A percentile compares a stretch with the other conserved stretches of the same genome.
Evolutionary conservation across 1,140 invertebrate genomes (phyloP).

Genomic region (Neomicropteryx cornuta): DNA sequence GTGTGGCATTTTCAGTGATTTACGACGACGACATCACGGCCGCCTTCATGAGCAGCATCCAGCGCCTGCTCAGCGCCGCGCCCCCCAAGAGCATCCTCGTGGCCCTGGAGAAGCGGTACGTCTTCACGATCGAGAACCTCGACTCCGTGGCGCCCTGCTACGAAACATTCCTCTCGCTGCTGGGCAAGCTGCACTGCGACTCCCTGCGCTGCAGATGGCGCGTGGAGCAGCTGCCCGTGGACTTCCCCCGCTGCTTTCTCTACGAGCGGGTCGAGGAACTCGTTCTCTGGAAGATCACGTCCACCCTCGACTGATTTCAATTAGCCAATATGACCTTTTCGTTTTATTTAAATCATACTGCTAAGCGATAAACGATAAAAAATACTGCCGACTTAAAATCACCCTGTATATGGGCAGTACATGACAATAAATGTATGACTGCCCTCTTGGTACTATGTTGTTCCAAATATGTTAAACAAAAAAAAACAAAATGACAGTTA

Average conservation of each 20-base stretch:
- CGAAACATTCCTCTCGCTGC: constrained; percentile 60
- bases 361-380: too few relatives aligned
- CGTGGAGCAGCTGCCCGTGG: constrained; percentile 49
- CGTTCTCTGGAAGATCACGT: constrained; percentile 58
- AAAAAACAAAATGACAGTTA: too few relatives aligned
- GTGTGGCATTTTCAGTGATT: constrained; percentile 68
- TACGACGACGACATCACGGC: constrained; percentile 79
- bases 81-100: constrained; percentile 57
- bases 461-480: too few relatives aligned
- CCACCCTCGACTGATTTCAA: too few relatives aligned
- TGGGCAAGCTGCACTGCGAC: constrained; percentile 38
- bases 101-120: constrained; percentile 76
- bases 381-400: too few relatives aligned
- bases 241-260: constrained; percentile 73
- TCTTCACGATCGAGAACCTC: constrained; percentile 69
- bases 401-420: too few relatives aligned
- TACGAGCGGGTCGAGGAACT: constrained; percentile 70
- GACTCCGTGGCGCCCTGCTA: constrained; percentile 75
- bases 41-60: constrained; percentile 64
- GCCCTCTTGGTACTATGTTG: too few relatives aligned
- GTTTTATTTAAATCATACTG: too few relatives aligned
- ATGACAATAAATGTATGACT: too few relatives aligned
- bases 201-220: constrained; percentile 40
- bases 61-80: constrained; percentile 50
- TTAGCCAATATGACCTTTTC: too few relatives aligned